Evolutionary conservation across 2,113 vertebrate species (phyloP).

Genomic region (Trichomycterus rosablanca): DNA sequence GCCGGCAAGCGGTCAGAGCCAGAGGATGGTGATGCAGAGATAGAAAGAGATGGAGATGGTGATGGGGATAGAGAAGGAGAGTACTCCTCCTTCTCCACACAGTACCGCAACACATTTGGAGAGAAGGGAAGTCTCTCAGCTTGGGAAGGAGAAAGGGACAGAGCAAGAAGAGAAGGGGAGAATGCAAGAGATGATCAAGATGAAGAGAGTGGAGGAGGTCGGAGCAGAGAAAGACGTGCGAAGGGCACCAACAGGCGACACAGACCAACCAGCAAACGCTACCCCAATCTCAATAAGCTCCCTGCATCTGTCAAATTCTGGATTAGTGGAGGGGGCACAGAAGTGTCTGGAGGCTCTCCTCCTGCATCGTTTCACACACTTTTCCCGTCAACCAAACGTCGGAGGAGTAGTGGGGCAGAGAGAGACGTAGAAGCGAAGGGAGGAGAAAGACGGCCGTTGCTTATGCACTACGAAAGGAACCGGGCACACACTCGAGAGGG

Average conservation of each 20-base stretch:
- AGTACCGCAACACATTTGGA: constrained; percentile 64
- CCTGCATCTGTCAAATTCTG: constrained; percentile 74
- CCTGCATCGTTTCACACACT: constrained; percentile 65
- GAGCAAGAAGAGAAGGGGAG: constrained; percentile 60
- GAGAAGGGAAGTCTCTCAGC: constrained; percentile 62
- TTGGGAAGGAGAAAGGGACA: constrained; percentile 68
- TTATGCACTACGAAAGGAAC: constrained; percentile 69
- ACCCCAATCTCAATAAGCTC: constrained; percentile 72
- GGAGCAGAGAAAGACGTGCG: constrained; percentile 58
- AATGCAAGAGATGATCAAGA: constrained; percentile 59
- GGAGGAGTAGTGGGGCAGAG: constrained; percentile 62
- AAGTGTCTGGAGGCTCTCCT: constrained; percentile 54
- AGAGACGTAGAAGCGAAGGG: constrained; percentile 55
- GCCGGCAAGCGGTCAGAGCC: constrained; percentile 65
- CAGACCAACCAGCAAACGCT: constrained; percentile 60
- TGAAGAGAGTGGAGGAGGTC: constrained; percentile 62
- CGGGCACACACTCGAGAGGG: constrained; percentile 69
- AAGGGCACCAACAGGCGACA: constrained; percentile 62
- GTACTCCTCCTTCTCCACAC: constrained; percentile 66
- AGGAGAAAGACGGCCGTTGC: constrained; percentile 67
- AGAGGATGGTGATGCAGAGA: constrained; percentile 68
- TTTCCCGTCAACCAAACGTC: constrained; percentile 62
- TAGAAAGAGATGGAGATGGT: constrained; percentile 65
- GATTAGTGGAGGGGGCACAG: constrained; percentile 61
- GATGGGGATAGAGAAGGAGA: constrained; percentile 62